Conservation (phyloP, 2,888 invertebrate genomes). For the Listrodromus nycthemerus region DNA sequence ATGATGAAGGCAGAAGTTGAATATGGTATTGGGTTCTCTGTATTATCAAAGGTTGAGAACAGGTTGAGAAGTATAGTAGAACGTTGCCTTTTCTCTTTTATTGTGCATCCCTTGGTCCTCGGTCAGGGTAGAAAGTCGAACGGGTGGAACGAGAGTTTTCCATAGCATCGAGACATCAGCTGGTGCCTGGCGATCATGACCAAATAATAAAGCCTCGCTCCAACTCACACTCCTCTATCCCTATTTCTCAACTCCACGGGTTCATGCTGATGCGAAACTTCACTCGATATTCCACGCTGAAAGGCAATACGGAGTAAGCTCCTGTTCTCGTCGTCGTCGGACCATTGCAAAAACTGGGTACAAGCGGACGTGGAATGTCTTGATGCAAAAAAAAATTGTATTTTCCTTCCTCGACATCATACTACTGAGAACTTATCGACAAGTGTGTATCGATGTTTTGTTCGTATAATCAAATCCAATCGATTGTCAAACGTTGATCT, state of each 20-base stretch:
- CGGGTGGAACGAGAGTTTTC: constrained; percentile 28
- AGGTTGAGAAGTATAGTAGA: background rate
- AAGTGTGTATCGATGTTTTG: background rate
- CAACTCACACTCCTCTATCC: background rate
- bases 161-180: constrained; percentile 47
- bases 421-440: background rate
- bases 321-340: constrained; percentile 27
- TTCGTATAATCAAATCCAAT: background rate
- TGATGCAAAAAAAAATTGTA: background rate
- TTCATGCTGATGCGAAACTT: constrained; percentile 45
- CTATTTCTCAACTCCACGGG: constrained; percentile 33
- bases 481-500: background rate
- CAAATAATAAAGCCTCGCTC: constrained; percentile 51
- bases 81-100: background rate
- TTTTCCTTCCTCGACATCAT: constrained; percentile 2
- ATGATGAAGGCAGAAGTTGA: background rate
- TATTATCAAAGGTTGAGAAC: constrained; percentile 33
- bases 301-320: constrained; percentile 13
- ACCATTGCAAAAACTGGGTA: background rate
- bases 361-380: background rate
- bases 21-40: background rate
- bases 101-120: constrained; percentile 5
- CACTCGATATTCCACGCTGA: constrained; percentile 58
- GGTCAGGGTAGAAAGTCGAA: background rate
- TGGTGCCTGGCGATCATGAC: constrained; percentile 57